Percentiles rank a stretch among this genome's conserved stretches.
Evolutionary conservation across 1,140 invertebrate species (phyloP).

Genomic region (Papilio glaucus): DNA sequence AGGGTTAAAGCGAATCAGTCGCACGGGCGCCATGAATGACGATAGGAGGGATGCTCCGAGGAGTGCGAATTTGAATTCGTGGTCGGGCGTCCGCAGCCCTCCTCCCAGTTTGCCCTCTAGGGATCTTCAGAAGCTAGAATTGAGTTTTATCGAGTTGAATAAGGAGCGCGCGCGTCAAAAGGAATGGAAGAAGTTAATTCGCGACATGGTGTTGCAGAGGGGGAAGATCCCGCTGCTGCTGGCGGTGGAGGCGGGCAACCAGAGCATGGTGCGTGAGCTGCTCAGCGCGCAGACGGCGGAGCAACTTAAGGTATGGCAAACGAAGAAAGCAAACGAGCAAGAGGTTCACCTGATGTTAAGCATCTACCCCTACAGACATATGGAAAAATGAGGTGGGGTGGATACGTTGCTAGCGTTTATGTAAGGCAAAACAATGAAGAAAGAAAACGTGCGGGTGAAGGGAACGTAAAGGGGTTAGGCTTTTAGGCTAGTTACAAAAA

Average conservation of each 20-base stretch:
- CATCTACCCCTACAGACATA: not conserved
- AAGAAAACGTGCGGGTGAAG: too few relatives aligned
- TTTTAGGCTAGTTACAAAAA: too few relatives aligned
- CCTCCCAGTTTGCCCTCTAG: slow-evolving; percentile 63
- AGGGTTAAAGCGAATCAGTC: slow-evolving; percentile 37
- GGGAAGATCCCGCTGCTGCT: slow-evolving; percentile 96
- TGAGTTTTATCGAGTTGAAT: slow-evolving; percentile 84
- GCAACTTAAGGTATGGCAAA: slow-evolving; percentile 86
- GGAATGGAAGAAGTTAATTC: slow-evolving; percentile 83
- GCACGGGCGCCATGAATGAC: slow-evolving; percentile 55
- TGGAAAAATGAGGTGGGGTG: too few relatives aligned
- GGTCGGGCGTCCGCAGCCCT: slow-evolving; percentile 59
- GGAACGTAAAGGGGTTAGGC: too few relatives aligned
- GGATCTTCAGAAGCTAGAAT: slow-evolving; percentile 73
- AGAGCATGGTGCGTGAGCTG: slow-evolving; percentile 95
- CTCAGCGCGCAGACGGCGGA: slow-evolving; percentile 92
- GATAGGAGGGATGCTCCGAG: slow-evolving; percentile 58
- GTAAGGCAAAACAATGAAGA: too few relatives aligned
- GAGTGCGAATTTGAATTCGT: slow-evolving; percentile 60
- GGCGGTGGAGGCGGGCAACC: slow-evolving; percentile 96
- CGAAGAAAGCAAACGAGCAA: not conserved
- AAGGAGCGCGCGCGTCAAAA: slow-evolving; percentile 82
- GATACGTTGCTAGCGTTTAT: too few relatives aligned
- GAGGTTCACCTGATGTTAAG: not conserved
- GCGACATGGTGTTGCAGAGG: slow-evolving; percentile 87